Conservation (phyloP, 1,140 invertebrate species). For the Nebria ingens region DNA sequence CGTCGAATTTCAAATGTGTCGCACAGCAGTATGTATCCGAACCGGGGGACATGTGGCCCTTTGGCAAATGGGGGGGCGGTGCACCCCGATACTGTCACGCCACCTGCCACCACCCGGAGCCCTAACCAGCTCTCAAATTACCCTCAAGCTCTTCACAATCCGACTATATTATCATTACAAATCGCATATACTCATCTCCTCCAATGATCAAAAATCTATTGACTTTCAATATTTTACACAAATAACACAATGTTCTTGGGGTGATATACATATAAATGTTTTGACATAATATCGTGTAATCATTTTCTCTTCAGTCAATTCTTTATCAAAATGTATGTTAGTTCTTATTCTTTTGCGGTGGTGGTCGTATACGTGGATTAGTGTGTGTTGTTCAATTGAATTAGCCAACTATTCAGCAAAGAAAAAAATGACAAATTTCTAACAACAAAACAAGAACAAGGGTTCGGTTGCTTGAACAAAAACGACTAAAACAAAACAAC, state of each 20-base stretch:
- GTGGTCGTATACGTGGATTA: background rate
- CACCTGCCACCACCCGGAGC: background rate
- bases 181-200: background rate
- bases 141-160: background rate
- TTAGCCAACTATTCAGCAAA: background rate
- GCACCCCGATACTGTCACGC: background rate
- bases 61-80: background rate
- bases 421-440: background rate
- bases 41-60: background rate
- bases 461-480: background rate
- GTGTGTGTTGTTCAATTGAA: background rate
- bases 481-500: too few species aligned
- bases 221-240: background rate
- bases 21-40: background rate
- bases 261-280: too few species aligned
- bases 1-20: background rate
- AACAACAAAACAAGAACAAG: background rate
- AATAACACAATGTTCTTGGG: too few species aligned
- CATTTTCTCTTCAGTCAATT: too few species aligned
- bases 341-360: background rate
- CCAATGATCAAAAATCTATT: conserved; percentile 3
- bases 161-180: conserved; percentile 4
- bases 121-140: background rate
- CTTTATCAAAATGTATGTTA: background rate
- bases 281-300: too few species aligned